phyloP scores from a whole-genome alignment of 2,888 invertebrate genomes.

The Drosophila maculinotata region DNA sequence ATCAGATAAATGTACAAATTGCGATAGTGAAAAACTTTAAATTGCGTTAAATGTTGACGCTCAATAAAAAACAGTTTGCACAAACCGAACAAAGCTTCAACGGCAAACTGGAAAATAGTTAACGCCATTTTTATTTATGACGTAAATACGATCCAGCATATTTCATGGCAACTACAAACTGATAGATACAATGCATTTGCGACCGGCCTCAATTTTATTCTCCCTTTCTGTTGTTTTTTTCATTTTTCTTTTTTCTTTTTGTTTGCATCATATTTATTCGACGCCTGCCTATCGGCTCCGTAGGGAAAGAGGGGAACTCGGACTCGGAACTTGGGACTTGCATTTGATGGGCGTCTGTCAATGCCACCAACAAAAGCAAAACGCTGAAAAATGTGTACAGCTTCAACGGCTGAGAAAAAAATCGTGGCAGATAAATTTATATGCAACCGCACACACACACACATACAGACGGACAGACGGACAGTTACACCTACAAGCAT shows the following conservation, averaged over 20 bases:
- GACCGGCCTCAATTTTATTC: conserved; percentile 55
- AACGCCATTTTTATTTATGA: conserved; percentile 79
- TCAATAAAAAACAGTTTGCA: conserved; percentile 44
- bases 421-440: conserved; percentile 68
- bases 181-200: conserved; percentile 78
- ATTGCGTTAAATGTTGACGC: conserved; percentile 74
- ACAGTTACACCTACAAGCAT: conserved; percentile 60
- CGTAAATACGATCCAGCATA: conserved; percentile 71
- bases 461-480: conserved; percentile 10
- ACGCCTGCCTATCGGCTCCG: conserved; percentile 56
- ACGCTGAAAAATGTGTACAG: conserved; percentile 73
- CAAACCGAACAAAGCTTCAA: conserved; percentile 41
- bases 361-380: conserved; percentile 75
- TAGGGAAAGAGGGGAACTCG: neutral
- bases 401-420: conserved; percentile 64
- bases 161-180: conserved; percentile 72
- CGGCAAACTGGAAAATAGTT: conserved; percentile 67
- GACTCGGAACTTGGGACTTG: conserved; percentile 48
- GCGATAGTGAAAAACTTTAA: conserved; percentile 50
- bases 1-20: conserved; percentile 33
- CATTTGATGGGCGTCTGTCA: conserved; percentile 77
- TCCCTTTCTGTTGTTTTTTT: neutral
- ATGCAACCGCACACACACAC: conserved; percentile 57
- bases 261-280: conserved; percentile 36
- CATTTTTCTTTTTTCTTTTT: conserved; percentile 31